These are phyloP conservation scores for Eristalis intricaria DNA, from an alignment of 2,888 invertebrate genomes.

Conservation along the genomic window DNA sequence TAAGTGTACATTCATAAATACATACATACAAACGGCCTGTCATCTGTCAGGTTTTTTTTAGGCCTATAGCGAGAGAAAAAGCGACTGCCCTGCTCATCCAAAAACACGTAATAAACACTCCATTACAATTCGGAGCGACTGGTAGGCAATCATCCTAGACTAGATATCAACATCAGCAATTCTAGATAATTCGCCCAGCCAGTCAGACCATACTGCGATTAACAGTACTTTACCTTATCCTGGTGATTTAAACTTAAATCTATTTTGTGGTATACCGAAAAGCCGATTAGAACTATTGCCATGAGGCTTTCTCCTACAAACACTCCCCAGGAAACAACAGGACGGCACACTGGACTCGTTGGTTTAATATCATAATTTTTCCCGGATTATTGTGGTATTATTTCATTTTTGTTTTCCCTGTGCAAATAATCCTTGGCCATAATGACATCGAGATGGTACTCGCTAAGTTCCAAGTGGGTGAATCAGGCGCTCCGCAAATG, in stretches of 20 bases:
- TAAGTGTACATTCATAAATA: not conserved
- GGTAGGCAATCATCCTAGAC: not conserved
- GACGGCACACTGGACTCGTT: slow-evolving; percentile 7
- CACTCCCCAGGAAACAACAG: slow-evolving; percentile 9
- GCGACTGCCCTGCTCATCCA: not conserved
- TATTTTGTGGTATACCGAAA: slow-evolving; percentile 58
- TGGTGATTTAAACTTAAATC: slow-evolving; percentile 57
- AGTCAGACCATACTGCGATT: slow-evolving; percentile 33
- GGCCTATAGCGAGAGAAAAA: not conserved
- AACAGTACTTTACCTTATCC: slow-evolving; percentile 56
- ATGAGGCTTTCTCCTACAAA: slow-evolving; percentile 2
- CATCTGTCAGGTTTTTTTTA: slow-evolving; percentile 22
- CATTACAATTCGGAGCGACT: slow-evolving; percentile 26
- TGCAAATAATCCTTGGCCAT: slow-evolving; percentile 50
- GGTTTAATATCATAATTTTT: slow-evolving; percentile 61
- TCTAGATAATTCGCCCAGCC: slow-evolving; percentile 26
- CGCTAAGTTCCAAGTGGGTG: slow-evolving; percentile 14
- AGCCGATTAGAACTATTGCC: slow-evolving; percentile 58
- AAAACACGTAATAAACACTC: slow-evolving; percentile 43
- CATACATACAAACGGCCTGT: slow-evolving; percentile 2
- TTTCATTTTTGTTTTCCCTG: slow-evolving; percentile 53
- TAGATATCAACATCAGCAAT: slow-evolving; percentile 29
- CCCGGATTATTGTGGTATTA: slow-evolving; percentile 58
- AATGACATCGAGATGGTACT: slow-evolving; percentile 46
- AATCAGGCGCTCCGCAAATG: not conserved